Evolutionary conservation across 1,140 invertebrate genomes (phyloP), one percentile per base, ranked within the genome.

Genomic region (Papilio aristodemus): DNA sequence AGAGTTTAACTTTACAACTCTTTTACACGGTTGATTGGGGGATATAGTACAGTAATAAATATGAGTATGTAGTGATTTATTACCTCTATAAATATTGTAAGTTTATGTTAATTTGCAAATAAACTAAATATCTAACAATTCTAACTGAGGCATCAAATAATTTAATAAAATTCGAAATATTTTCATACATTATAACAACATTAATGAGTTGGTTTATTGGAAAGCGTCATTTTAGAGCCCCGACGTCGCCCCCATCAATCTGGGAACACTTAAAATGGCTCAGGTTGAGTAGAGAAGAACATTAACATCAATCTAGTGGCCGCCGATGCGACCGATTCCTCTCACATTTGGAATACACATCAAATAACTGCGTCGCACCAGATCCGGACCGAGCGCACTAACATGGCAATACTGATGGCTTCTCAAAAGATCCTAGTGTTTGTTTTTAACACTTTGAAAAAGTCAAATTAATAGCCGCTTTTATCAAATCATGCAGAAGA

Each of bases 261-360:
- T 9, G 59, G 38, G 60, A n/a, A 63, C 37, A 62, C 59, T 62
- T 62, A 62, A 62, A 62, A 62, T 38, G 59, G 37, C 59, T 38
- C 58, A 38, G 36, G 36, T 62, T 62, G 59, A 62, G 59, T 41
- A 62, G 37, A 62, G 13, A n/a, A 22, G 17, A 22, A 60, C 59
- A 62, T 62, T 62, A 62, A n/a, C 59, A 62, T 62, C 59, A 41
- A 38, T 60, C 58, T 10, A n/a, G 58, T 37, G n/a, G n/a, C n/a
- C n/a, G n/a, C 14, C 36, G 36, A 2, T 19, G 9, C 25, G 9
- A 14, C 17, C 36, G 27, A 38, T 60, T 19, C n/a, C 32, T 14
- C 14, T 37, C n/a, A 60, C 36, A 38, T 41, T 41, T 50, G 43
- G 19, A 39, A 22, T 19, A 19, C 58, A 37, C 32, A 60, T 14